Evolutionary conservation across 2,797 vertebrate species (phyloP), one percentile per base, ranked within the genome.

Genomic region (Acipenser ruthenus): DNA sequence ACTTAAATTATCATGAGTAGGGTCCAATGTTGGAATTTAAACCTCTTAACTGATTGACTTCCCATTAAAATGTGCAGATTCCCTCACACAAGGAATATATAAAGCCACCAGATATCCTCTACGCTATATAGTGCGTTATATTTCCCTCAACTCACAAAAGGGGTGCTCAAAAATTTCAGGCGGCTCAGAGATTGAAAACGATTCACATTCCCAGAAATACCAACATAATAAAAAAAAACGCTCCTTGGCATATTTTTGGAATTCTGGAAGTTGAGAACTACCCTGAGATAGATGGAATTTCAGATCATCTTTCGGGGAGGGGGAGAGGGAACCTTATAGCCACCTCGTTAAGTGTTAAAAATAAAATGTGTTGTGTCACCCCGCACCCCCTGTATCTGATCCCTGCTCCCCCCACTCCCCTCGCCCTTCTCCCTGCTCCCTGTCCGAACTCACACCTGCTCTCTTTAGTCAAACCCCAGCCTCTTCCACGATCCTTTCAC

Each of bases 261-360:
- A 58, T 58, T 58, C 12, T 58, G 55, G 55, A 58, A 58, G 55
- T n/a, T 58, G 55, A 58, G 55, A 58, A 58, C 12, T 13, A 11
- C 55, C 48, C 12, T 73, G 18, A 61, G 49, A 68, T 50, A 64
- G 23, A 55, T 52, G 47, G 15, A 68, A n/a, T 12, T 50, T 71
- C 74, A 72, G 60, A 13, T 23, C 59, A 68, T 63, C 61, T 64
- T 70, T 63, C 66, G 13, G 11, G 56, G 18, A 63, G 60, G 61
- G 49, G 74, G 69, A 70, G 77, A 72, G 79, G 76, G 86, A 78
- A 64, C 68, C 69, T 88, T 88, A 88, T 82, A 84, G 79, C 68
- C 72, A 71, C 80, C 85, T 86, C 82, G 72, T 88, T 88, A 85
- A 82, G 73, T 78, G 86, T 83, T 88, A 89, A 87, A 91, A 89